Base-by-base conservation (phyloP, 2,113 vertebrate species). In the Polypterus senegalus region DNA sequence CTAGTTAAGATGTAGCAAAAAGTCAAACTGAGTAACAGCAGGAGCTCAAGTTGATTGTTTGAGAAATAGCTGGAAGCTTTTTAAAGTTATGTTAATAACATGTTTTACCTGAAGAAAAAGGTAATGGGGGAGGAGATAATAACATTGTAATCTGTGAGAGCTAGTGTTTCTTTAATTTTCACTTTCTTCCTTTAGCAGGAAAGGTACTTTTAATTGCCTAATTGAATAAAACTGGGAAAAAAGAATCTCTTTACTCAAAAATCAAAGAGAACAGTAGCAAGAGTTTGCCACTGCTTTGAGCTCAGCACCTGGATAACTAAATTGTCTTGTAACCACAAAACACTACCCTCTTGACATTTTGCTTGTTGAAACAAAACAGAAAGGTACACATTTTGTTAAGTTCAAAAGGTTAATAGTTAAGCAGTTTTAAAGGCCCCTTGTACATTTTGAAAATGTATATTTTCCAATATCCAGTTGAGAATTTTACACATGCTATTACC, bases 301-400 rank as follows among this genome's bases (percentile, higher is more conserved):
- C 60, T 63, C 59, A 66, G 59, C 62, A 72, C 70, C 68, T 65
- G 64, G 70, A 44, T 60, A 61, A n/a, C n/a, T 63, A 49, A 52
- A 7, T 9, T 46, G 53, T 9, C 11, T 61, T 46, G 43, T 66
- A 45, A 52, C 60, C 47, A 58, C 48, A 57, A 44, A 62, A 48
- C 56, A 9, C 47, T 58, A 44, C 56, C 60, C 48, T 62, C 27
- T 57, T 62, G 65, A 61, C 65, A 48, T 48, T 45, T 9, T 63
- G 65, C 66, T 63, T 70, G 68, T 67, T 60, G 65, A 66, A 69
- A 72, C 67, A 67, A 66, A 69, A 47, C 48, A 49, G 62, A 63
- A 53, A 67, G 68, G 10, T 54, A 46, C 58, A 46, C 46, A 4
- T 58, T 58, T 58, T 44, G 8, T n/a, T 59, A 49, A 46, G 65